Conservation (phyloP, 2,888 invertebrate genomes). For the Theretra japonica region DNA sequence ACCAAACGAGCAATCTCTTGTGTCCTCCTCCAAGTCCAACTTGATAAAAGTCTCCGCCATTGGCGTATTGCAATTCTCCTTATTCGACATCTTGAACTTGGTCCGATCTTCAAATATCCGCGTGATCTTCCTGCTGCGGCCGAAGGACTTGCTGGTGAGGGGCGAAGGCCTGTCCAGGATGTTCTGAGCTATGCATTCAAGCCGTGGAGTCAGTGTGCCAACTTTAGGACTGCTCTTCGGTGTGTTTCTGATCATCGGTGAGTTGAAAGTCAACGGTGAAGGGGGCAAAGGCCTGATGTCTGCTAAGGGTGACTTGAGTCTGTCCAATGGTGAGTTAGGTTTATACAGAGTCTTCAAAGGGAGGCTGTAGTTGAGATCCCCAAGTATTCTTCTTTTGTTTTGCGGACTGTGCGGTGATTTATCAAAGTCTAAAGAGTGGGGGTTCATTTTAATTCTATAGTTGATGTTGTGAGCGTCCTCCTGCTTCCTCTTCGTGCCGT, state of each 20-base stretch:
- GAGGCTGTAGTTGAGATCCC: constrained; percentile 52
- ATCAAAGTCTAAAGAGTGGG: constrained; percentile 68
- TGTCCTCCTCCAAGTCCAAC: constrained; percentile 71
- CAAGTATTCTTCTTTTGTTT: constrained; percentile 68
- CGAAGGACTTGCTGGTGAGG: constrained; percentile 47
- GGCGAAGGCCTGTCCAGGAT: constrained; percentile 47
- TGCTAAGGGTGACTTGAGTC: constrained; percentile 51
- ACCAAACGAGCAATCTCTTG: constrained; percentile 69
- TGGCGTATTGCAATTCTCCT: constrained; percentile 60
- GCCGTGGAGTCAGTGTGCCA: background rate
- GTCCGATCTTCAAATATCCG: constrained; percentile 72
- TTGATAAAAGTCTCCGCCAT: constrained; percentile 61
- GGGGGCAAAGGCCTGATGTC: constrained; percentile 26
- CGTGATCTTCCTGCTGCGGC: constrained; percentile 61
- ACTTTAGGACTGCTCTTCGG: constrained; percentile 33
- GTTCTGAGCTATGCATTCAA: background rate
- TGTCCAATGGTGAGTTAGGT: constrained; percentile 56
- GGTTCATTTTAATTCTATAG: constrained; percentile 75
- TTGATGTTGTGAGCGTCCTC: constrained; percentile 66
- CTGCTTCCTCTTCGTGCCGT: constrained; percentile 72
- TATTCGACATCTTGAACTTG: constrained; percentile 68
- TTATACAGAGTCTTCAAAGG: constrained; percentile 31
- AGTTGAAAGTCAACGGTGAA: constrained; percentile 11
- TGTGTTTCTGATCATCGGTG: constrained; percentile 34
- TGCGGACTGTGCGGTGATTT: constrained; percentile 58